Conservation (phyloP, 2,113 vertebrate genomes). For the Catharus fuscescens region DNA sequence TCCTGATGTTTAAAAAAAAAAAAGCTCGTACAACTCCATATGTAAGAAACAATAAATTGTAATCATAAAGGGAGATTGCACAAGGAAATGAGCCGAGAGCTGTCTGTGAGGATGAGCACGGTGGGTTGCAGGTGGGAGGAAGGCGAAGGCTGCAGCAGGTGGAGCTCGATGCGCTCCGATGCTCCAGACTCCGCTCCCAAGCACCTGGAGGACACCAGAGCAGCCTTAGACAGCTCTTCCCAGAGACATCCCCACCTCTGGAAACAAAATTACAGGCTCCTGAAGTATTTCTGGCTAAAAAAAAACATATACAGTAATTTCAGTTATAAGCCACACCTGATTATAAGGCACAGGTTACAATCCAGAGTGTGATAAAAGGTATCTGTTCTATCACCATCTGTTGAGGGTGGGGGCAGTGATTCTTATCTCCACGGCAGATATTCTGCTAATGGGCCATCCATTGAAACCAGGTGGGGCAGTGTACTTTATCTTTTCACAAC, state of each 20-base stretch:
- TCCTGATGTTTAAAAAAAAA: background rate
- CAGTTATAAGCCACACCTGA: no score
- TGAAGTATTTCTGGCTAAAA: background rate
- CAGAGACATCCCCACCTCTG: background rate
- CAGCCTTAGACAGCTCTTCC: background rate
- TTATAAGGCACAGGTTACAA: no score
- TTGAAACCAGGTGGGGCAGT: no score
- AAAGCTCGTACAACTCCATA: background rate
- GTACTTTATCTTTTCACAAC: no score
- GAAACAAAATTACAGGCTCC: background rate
- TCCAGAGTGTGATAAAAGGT: no score
- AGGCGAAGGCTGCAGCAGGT: slow-evolving; percentile 48
- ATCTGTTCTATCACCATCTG: no score
- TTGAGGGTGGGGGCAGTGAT: no score
- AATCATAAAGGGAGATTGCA: background rate
- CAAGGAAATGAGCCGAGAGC: background rate
- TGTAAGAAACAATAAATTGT: background rate
- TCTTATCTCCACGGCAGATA: no score
- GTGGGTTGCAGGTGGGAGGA: background rate
- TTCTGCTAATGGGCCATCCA: no score
- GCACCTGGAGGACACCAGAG: background rate
- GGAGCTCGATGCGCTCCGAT: slow-evolving; percentile 60
- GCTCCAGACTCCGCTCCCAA: rapidly evolving
- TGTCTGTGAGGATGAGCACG: background rate
- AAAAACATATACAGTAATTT: no score